Conservation (phyloP, 1,140 invertebrate species). For the Rhynchophorus ferrugineus region DNA sequence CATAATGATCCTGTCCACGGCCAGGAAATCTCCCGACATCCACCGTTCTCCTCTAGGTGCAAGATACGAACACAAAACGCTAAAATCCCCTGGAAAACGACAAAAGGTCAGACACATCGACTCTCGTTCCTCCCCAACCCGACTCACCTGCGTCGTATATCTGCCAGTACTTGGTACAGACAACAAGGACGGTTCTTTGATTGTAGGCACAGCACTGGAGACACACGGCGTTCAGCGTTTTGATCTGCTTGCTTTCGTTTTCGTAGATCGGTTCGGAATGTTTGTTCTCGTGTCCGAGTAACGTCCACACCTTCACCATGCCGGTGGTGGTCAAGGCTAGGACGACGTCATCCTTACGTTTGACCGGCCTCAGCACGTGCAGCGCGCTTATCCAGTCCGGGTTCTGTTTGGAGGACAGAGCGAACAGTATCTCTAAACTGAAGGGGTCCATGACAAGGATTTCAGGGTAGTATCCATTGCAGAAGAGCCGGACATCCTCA, state of each 20-base stretch:
- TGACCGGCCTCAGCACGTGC: slow-evolving; percentile 82
- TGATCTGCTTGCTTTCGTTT: slow-evolving; percentile 96
- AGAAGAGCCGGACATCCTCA: slow-evolving; percentile 77
- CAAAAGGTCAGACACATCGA: neutral
- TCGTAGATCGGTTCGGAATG: slow-evolving; percentile 86
- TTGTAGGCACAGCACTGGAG: slow-evolving; percentile 93
- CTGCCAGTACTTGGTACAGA: slow-evolving; percentile 96
- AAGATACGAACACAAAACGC: slow-evolving; percentile 81
- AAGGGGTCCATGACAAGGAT: slow-evolving; percentile 95
- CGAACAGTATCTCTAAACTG: slow-evolving; percentile 87
- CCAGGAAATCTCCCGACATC: slow-evolving; percentile 90
- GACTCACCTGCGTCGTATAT: slow-evolving; percentile 64
- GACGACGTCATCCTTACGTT: slow-evolving; percentile 92
- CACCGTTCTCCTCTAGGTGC: slow-evolving; percentile 80
- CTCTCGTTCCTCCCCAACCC: neutral
- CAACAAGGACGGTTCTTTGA: slow-evolving; percentile 91
- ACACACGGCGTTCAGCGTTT: slow-evolving; percentile 86
- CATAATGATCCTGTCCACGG: slow-evolving; percentile 81
- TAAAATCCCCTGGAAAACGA: slow-evolving; percentile 79
- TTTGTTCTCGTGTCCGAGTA: slow-evolving; percentile 81
- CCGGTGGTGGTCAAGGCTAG: slow-evolving; percentile 93
- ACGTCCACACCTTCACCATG: slow-evolving; percentile 96
- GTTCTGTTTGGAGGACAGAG: slow-evolving; percentile 88
- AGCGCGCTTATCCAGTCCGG: slow-evolving; percentile 98
- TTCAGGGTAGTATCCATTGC: slow-evolving; percentile 96